phyloP scores from a whole-genome alignment of 2,797 vertebrate species.

The Octomys mimax region DNA sequence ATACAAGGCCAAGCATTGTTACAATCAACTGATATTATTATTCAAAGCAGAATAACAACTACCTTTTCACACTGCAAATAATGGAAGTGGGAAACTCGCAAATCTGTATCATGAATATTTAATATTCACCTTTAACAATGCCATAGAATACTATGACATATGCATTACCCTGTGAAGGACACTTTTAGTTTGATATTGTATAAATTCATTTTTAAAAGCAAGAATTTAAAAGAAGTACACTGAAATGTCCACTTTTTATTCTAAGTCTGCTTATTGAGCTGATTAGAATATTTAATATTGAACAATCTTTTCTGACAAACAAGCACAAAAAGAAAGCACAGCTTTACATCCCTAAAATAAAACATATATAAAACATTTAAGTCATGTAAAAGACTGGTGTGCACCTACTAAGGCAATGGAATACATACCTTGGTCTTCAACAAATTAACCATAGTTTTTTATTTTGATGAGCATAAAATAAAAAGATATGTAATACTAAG shows the following conservation, averaged over 20 bases:
- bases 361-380: background rate
- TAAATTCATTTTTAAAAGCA: background rate
- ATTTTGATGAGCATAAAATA: background rate
- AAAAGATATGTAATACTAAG: background rate
- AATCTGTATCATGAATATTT: background rate
- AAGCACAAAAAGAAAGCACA: slow-evolving; percentile 24
- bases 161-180: background rate
- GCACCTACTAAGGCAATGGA: background rate
- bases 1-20: background rate
- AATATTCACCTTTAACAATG: background rate
- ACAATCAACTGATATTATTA: background rate
- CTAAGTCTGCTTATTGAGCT: background rate
- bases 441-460: background rate
- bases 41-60: slow-evolving; percentile 47
- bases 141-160: background rate
- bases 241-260: background rate
- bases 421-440: background rate
- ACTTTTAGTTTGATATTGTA: background rate
- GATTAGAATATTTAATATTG: slow-evolving; percentile 14
- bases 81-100: background rate
- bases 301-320: background rate
- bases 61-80: background rate
- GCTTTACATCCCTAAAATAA: background rate
- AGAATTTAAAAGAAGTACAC: background rate
- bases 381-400: background rate